Conservation (phyloP, 1,140 invertebrate species). For the Dermatophagoides farinae region DNA sequence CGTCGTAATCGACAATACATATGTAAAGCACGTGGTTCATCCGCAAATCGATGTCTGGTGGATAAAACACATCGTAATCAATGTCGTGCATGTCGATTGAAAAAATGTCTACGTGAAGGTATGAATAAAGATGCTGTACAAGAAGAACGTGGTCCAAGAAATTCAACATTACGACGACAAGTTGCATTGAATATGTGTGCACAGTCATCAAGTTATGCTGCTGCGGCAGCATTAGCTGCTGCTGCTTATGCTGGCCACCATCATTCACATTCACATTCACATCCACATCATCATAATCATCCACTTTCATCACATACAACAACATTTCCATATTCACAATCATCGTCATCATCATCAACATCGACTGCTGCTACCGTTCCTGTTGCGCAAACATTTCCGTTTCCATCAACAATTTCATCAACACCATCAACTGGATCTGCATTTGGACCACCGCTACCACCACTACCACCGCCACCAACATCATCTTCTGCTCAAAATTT, state of each 20-base stretch:
- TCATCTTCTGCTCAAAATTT: no score
- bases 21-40: slow-evolving; percentile 73
- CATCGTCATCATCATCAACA: no score
- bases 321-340: no score
- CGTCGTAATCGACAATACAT: slow-evolving; percentile 79
- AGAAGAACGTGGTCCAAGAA: slow-evolving; percentile 83
- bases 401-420: no score
- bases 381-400: no score
- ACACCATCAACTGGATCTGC: no score
- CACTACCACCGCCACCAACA: no score
- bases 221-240: not conserved
- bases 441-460: no score
- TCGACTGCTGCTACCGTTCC: no score
- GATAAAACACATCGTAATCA: slow-evolving; percentile 66
- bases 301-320: no score
- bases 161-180: slow-evolving; percentile 48
- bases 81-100: slow-evolving; percentile 35
- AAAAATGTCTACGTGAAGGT: slow-evolving; percentile 34
- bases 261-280: not conserved
- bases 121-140: slow-evolving; percentile 64
- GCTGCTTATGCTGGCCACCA: not conserved
- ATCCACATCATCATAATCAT: no score
- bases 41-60: slow-evolving; percentile 49
- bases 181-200: slow-evolving; percentile 44
- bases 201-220: slow-evolving; percentile 15